Percentiles rank a stretch among this genome's conserved stretches.
phyloP scores from a whole-genome alignment of 2,888 invertebrate genomes.

The Sylvicola fuscatus region DNA sequence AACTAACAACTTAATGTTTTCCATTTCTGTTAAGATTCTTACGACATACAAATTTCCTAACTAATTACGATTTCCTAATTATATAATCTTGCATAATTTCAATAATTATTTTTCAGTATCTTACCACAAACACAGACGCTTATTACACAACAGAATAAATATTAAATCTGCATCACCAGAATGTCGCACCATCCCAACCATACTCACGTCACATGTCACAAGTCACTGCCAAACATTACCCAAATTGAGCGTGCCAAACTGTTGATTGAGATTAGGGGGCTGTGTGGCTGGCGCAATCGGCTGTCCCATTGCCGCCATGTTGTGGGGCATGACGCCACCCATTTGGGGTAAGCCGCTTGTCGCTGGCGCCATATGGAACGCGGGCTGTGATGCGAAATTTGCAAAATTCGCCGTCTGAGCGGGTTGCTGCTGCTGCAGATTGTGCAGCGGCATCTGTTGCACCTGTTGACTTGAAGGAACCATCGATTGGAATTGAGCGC shows the following conservation, averaged over 20 bases:
- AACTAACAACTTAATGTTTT: no score
- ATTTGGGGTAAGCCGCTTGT: background rate
- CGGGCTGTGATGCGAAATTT: slow-evolving; percentile 2
- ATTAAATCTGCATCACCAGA: no score
- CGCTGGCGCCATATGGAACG: background rate
- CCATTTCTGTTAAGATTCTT: no score
- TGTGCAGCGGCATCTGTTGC: background rate
- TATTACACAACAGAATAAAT: no score
- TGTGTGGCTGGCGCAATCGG: slow-evolving; percentile 8
- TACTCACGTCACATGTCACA: no score
- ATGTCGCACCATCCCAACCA: no score
- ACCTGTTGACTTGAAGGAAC: background rate
- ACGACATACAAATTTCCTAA: no score
- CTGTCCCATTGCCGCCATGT: slow-evolving; percentile 10
- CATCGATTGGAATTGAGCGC: slow-evolving; percentile 1
- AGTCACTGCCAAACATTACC: slow-evolving; percentile 28
- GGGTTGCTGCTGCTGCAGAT: background rate
- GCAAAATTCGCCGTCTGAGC: background rate
- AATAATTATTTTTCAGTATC: no score
- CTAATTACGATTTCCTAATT: no score
- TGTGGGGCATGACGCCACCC: background rate
- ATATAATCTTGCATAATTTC: no score
- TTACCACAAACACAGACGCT: no score
- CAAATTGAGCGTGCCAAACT: slow-evolving; percentile 25
- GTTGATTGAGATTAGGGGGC: slow-evolving; percentile 21